Evolutionary conservation across 2,888 invertebrate species (phyloP).

Genomic region (Oxystoma pomonae): DNA sequence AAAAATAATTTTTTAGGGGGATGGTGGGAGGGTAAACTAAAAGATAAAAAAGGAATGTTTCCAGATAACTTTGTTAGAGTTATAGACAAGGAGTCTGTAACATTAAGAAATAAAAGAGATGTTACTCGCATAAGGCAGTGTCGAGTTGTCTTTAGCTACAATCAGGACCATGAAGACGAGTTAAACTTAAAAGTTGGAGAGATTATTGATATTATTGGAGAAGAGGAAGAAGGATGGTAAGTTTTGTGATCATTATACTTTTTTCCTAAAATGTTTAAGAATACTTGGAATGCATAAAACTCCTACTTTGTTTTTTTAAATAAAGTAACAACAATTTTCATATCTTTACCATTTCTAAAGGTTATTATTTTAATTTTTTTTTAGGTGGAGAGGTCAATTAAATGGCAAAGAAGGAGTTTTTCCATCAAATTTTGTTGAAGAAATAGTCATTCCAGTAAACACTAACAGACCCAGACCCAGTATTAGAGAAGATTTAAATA

Average conservation of each 20-base stretch:
- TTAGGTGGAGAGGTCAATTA: conserved; percentile 73
- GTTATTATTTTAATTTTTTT: too few relatives aligned
- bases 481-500: conserved; percentile 25
- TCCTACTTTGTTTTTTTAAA: too few relatives aligned
- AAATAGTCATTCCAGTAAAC: conserved; percentile 39
- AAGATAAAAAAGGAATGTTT: conserved; percentile 82
- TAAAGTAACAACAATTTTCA: too few relatives aligned
- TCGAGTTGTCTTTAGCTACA: conserved; percentile 85
- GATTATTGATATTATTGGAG: conserved; percentile 83
- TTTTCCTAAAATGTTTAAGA: too few relatives aligned
- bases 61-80: conserved; percentile 89
- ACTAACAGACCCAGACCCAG: conserved; percentile 25
- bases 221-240: conserved; percentile 86
- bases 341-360: too few relatives aligned
- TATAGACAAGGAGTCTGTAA: conserved; percentile 34
- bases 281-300: too few relatives aligned
- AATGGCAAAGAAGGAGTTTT: conserved; percentile 85
- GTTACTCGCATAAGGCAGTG: conserved; percentile 59
- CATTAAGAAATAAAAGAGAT: conserved; percentile 40
- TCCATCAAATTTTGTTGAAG: conserved; percentile 90
- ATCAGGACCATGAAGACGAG: conserved; percentile 92
- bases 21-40: conserved; percentile 88
- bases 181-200: conserved; percentile 83
- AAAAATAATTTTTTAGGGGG: conserved; percentile 55
- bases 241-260: background rate